These are phyloP conservation scores for Tympanuchus pallidicinctus DNA, from an alignment of 2,113 vertebrate genomes.

Conservation along the genomic window DNA sequence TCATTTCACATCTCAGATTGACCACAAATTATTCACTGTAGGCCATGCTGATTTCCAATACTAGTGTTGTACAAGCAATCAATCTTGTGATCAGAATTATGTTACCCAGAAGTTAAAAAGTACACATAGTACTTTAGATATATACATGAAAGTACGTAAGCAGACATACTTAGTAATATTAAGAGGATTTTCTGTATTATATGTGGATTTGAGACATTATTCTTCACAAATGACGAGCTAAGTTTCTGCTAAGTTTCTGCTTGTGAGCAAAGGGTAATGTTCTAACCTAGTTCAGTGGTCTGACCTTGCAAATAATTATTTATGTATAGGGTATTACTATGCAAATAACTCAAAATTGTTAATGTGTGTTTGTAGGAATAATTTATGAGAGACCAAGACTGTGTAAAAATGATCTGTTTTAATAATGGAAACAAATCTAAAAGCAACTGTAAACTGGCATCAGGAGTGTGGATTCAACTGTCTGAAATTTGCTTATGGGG, in stretches of 20 bases:
- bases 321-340: neutral
- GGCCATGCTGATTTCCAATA: neutral
- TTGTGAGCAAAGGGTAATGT: neutral
- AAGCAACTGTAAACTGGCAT: neutral
- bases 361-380: neutral
- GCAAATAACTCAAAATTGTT: neutral
- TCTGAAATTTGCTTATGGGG: neutral
- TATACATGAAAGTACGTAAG: neutral
- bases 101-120: neutral
- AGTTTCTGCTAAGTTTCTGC: neutral
- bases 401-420: neutral
- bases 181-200: conserved; percentile 41
- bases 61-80: neutral
- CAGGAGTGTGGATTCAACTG: neutral
- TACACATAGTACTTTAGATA: neutral
- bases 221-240: neutral
- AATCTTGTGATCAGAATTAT: neutral
- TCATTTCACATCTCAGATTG: neutral
- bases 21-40: neutral
- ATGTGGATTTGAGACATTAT: conserved; percentile 15
- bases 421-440: neutral
- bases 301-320: conserved; percentile 2
- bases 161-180: conserved; percentile 1
- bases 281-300: neutral
- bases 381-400: neutral